A percentile compares a stretch with the other conserved stretches of the same genome.
phyloP scores from a whole-genome alignment of 2,113 vertebrate species.

The Gulo gulo region DNA sequence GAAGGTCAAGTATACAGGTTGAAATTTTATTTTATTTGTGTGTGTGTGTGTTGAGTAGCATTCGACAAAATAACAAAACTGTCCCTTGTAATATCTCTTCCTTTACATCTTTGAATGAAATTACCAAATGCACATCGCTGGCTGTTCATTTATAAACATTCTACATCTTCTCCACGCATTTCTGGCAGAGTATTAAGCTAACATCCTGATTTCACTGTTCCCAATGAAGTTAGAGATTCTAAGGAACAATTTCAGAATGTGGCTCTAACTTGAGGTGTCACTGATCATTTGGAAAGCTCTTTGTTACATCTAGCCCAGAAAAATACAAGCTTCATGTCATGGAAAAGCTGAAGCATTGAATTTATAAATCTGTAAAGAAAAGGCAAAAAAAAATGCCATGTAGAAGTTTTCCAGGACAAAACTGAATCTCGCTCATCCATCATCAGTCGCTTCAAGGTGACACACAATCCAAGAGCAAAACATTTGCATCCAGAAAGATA shows the following conservation, averaged over 20 bases:
- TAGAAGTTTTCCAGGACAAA: constrained; percentile 18
- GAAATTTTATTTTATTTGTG: background rate
- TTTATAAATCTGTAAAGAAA: constrained; percentile 58
- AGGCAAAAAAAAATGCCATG: background rate
- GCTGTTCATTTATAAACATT: constrained; percentile 35
- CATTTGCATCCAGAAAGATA: background rate
- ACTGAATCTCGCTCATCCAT: background rate
- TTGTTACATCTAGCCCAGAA: constrained; percentile 54
- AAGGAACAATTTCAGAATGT: constrained; percentile 66
- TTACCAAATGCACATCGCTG: background rate
- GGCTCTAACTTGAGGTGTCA: constrained; percentile 63
- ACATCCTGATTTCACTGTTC: constrained; percentile 19
- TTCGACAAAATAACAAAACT: constrained; percentile 20
- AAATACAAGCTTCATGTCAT: constrained; percentile 63
- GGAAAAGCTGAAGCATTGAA: constrained; percentile 66
- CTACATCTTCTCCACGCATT: background rate
- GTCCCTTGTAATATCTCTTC: background rate
- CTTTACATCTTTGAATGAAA: constrained; percentile 61
- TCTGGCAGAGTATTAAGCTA: constrained; percentile 19
- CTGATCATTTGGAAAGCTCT: constrained; percentile 67
- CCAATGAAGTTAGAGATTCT: constrained; percentile 43
- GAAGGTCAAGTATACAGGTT: constrained; percentile 71
- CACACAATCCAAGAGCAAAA: background rate
- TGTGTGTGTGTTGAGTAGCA: background rate
- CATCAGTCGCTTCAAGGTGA: background rate